phyloP scores from a whole-genome alignment of 2,888 invertebrate genomes.

The Patella ulyssiponensis region DNA sequence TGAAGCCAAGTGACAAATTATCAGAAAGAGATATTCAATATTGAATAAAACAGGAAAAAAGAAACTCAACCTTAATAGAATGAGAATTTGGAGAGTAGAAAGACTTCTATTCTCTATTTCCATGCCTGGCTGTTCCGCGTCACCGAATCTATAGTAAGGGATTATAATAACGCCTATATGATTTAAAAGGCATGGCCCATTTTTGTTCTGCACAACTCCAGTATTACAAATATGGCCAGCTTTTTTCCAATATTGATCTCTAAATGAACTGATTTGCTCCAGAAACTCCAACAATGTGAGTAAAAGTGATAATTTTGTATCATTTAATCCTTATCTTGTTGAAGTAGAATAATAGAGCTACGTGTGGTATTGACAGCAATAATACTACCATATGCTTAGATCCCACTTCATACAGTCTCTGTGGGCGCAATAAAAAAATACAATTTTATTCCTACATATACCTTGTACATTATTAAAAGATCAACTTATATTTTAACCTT shows the following conservation, averaged over 20 bases:
- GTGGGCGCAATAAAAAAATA: too few species aligned
- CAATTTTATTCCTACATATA: too few species aligned
- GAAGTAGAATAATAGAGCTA: too few species aligned
- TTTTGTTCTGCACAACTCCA: not conserved
- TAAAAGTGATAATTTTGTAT: constrained; percentile 9
- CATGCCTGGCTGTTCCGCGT: constrained; percentile 4
- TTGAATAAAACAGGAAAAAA: constrained; percentile 12
- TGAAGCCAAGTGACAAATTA: constrained; percentile 13
- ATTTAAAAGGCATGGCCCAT: not conserved
- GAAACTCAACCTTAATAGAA: constrained; percentile 5
- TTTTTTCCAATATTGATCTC: not conserved
- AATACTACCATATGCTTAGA: too few species aligned
- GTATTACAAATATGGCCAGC: not conserved
- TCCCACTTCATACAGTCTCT: too few species aligned
- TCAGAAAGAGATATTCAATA: constrained; percentile 8
- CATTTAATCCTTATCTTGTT: not conserved
- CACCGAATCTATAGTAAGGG: constrained; percentile 6
- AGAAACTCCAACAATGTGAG: not conserved
- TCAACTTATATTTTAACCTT: too few species aligned
- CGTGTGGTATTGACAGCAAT: too few species aligned
- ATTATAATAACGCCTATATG: constrained; percentile 10
- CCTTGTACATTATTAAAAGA: too few species aligned
- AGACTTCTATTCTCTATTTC: not conserved
- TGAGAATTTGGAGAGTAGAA: constrained; percentile 5
- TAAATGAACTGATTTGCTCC: not conserved